A percentile compares a stretch with the other conserved stretches of the same genome.
Evolutionary conservation across 1,140 invertebrate species (phyloP).

Genomic region (Drosophila willistoni): DNA sequence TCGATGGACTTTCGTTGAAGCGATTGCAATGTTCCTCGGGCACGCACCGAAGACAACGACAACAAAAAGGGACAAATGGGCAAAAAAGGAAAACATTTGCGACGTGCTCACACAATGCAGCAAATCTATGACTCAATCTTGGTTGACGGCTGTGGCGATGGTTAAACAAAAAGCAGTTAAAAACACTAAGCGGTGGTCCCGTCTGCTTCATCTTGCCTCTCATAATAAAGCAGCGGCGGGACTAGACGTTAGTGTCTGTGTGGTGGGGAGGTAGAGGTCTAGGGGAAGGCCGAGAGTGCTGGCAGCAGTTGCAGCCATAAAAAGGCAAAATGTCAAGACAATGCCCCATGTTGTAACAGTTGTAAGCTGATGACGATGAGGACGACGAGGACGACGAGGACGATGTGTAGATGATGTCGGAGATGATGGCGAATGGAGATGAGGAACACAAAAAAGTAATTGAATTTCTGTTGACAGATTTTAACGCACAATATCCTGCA

Average conservation of each 20-base stretch:
- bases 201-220: neutral
- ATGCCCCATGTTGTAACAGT: slow-evolving; percentile 43
- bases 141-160: slow-evolving; percentile 51
- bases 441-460: slow-evolving; percentile 61
- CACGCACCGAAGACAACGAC: slow-evolving; percentile 7
- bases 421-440: slow-evolving; percentile 8
- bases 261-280: neutral
- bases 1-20: slow-evolving; percentile 1
- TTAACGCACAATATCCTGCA: slow-evolving; percentile 78
- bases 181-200: slow-evolving; percentile 48
- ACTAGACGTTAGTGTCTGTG: neutral
- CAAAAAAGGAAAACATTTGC: neutral
- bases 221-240: neutral
- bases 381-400: slow-evolving; percentile 36
- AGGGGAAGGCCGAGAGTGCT: slow-evolving; percentile 29
- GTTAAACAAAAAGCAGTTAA: slow-evolving; percentile 60
- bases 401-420: neutral
- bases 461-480: slow-evolving; percentile 81
- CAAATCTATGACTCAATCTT: slow-evolving; percentile 52
- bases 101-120: slow-evolving; percentile 18
- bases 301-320: slow-evolving; percentile 58
- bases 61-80: slow-evolving; percentile 19
- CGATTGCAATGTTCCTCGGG: slow-evolving; percentile 3
- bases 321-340: slow-evolving; percentile 47
- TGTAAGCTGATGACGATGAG: slow-evolving; percentile 53